A percentile compares a stretch with the other conserved stretches of the same genome.
These are phyloP conservation scores for Miniopterus natalensis DNA, from an alignment of 2,113 vertebrate species.

Conservation along the genomic window DNA sequence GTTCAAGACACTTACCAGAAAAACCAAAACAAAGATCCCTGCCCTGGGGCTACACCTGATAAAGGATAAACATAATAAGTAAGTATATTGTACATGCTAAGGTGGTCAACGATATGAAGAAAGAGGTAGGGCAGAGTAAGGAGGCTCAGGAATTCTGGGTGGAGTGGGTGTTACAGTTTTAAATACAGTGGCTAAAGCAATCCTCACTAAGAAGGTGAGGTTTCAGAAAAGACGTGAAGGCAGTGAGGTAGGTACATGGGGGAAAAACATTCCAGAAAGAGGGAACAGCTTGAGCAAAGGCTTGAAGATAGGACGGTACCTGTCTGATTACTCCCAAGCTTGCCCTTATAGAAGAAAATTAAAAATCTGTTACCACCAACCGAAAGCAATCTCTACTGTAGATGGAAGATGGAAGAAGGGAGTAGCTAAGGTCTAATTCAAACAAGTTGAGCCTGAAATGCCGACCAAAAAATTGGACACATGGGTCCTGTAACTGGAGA, in stretches of 20 bases:
- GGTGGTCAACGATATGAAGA: background rate
- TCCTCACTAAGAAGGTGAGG: background rate
- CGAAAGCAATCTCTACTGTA: background rate
- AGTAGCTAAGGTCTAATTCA: background rate
- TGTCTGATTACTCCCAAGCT: background rate
- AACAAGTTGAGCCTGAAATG: background rate
- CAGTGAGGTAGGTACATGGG: background rate
- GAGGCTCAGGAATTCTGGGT: background rate
- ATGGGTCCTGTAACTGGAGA: background rate
- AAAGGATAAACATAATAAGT: background rate
- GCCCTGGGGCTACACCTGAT: background rate
- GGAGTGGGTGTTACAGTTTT: background rate
- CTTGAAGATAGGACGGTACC: background rate
- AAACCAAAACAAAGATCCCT: background rate
- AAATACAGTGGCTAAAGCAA: background rate
- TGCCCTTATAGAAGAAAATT: constrained; percentile 5
- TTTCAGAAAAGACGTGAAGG: background rate
- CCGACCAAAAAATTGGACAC: background rate
- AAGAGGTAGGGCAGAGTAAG: background rate
- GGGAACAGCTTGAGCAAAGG: background rate
- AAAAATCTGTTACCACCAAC: background rate
- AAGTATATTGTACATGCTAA: background rate
- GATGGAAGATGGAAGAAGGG: background rate
- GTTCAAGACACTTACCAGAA: background rate
- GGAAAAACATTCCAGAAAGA: background rate